A percentile compares a stretch with the other conserved stretches of the same genome.
Conservation (phyloP, 2,888 invertebrate genomes). For the Pristionchus mayeri region DNA sequence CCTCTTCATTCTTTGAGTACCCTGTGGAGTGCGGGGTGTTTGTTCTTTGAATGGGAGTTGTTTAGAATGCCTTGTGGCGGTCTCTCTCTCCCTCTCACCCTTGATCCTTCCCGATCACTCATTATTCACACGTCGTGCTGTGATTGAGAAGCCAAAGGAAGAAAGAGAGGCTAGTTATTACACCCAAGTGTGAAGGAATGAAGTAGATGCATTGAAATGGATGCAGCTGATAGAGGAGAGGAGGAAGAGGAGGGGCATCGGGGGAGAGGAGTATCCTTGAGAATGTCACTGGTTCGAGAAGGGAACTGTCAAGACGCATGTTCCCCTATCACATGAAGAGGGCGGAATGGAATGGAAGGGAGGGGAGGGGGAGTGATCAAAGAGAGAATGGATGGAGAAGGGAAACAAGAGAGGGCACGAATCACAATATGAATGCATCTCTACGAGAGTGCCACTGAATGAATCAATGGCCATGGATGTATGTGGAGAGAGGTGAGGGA, state of each 20-base stretch:
- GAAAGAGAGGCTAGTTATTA: slow-evolving; percentile 34
- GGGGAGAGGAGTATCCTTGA: neutral
- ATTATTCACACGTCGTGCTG: slow-evolving; percentile 30
- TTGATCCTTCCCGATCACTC: slow-evolving; percentile 37
- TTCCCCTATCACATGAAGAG: slow-evolving; percentile 36
- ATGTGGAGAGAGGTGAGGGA: slow-evolving; percentile 3
- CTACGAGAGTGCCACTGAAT: slow-evolving; percentile 22
- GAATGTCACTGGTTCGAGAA: neutral
- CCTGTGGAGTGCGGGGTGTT: neutral
- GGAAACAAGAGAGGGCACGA: neutral
- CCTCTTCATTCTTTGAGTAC: neutral
- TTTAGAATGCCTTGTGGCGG: neutral
- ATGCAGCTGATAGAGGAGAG: slow-evolving; percentile 11
- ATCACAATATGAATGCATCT: slow-evolving; percentile 34
- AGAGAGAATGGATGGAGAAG: slow-evolving; percentile 24
- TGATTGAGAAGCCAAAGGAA: slow-evolving; percentile 29
- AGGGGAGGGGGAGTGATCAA: neutral
- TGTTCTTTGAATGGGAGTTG: slow-evolving; percentile 1
- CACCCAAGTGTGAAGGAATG: slow-evolving; percentile 6
- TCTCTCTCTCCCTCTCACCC: neutral
- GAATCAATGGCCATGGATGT: slow-evolving; percentile 29
- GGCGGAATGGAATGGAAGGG: neutral
- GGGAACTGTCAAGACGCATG: slow-evolving; percentile 43
- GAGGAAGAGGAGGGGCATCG: neutral
- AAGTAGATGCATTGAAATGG: neutral